Conservation (phyloP, 2,113 vertebrate species). For the Urocitellus parryii region DNA sequence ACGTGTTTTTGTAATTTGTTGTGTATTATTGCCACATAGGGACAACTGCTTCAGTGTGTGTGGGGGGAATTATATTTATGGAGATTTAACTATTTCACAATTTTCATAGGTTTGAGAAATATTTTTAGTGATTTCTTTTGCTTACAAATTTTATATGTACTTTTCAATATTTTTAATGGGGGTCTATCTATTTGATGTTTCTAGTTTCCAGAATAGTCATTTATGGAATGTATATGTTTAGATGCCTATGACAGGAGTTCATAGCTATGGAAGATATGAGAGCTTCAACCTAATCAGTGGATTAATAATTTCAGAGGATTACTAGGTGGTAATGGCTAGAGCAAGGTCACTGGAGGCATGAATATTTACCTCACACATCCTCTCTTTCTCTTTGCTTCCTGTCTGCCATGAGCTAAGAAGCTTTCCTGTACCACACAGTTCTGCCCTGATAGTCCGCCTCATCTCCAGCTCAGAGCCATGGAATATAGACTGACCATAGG, state of each 20-base stretch:
- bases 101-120: not conserved
- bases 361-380: too few relatives aligned
- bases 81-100: not conserved
- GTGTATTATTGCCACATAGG: not conserved
- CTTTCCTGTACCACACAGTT: too few relatives aligned
- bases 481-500: too few relatives aligned
- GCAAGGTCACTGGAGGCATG: too few relatives aligned
- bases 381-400: too few relatives aligned
- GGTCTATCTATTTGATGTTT: not conserved
- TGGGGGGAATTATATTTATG: not conserved
- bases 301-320: not conserved
- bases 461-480: too few relatives aligned
- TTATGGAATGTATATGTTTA: not conserved
- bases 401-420: too few relatives aligned
- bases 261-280: not conserved
- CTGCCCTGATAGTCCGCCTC: too few relatives aligned
- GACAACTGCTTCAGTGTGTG: not conserved
- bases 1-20: not conserved
- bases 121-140: not conserved
- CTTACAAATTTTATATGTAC: not conserved
- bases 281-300: not conserved
- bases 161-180: not conserved
- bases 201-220: not conserved
- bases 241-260: not conserved
- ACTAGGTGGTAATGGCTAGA: too few relatives aligned